Base-by-base conservation (phyloP, 2,888 invertebrate genomes). In the Drosophila demipolita region DNA sequence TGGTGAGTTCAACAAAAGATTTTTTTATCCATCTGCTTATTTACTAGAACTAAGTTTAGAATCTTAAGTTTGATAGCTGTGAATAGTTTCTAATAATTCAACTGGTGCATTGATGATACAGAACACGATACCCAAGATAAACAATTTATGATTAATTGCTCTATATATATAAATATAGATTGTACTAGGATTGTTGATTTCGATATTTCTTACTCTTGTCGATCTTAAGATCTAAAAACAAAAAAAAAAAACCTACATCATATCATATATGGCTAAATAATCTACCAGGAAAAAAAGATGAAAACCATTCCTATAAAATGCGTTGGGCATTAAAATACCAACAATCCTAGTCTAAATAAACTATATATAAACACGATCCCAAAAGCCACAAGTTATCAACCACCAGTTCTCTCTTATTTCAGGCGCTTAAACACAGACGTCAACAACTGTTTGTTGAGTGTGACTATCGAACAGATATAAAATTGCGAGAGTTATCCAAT, bases 401-500 rank as follows among this genome's bases (percentile, higher is more conserved):
- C 97, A 96, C 97, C 97, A 97, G 97, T 97, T 96, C 96, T 96
- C 96, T 97, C 95, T 94, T 95, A 92, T 96, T 96, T 95, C 96
- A 96, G 96, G 94, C 94, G 94, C 94, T 94, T 92, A 90, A 90
- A 88, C 89, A 83, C 86, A 82, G 88, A 86, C 78, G 88, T 80
- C 87, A 71, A 78, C 83, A 71, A 78, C 83, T 73, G 68, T 82
- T 82, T 83, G 75, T 82, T 85, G 77, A 72, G 83, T 80, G 88
- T 82, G 89, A 85, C 76, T 83, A 82, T 90, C 84, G 87, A 85
- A 80, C 80, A 78, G 78, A 80, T 80, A 80, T 81, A 90, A 83
- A 82, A 83, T 32, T 42, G 79, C 81, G 60, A 68, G 69, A 73
- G 66, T 72, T 67, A 75, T 78, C 71, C 80, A 68, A 67, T 62